A percentile compares a stretch with the other conserved stretches of the same genome.
These are phyloP conservation scores for Brachyhypopomus gauderio DNA, from an alignment of 2,113 vertebrate genomes.

Conservation along the genomic window DNA sequence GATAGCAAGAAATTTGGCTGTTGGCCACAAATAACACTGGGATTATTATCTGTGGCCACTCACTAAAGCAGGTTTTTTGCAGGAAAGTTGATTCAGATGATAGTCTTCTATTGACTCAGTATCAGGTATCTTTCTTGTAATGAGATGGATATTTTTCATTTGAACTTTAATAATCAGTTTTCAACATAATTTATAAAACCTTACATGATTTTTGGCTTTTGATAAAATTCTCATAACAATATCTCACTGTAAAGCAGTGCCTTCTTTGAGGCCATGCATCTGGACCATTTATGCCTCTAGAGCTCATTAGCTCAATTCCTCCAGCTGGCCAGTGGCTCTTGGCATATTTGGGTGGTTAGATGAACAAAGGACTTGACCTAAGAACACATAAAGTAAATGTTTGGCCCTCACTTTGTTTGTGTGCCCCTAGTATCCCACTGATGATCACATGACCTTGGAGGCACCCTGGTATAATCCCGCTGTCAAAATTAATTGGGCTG, in stretches of 20 bases:
- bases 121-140: slow-evolving; percentile 46
- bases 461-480: slow-evolving; percentile 71
- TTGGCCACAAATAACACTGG: slow-evolving; percentile 66
- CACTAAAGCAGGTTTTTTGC: slow-evolving; percentile 59
- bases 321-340: slow-evolving; percentile 14
- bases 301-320: slow-evolving; percentile 25
- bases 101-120: slow-evolving; percentile 57
- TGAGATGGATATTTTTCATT: slow-evolving; percentile 33
- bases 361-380: slow-evolving; percentile 41
- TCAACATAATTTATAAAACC: not conserved
- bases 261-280: not conserved
- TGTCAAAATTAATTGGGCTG: slow-evolving; percentile 75
- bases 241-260: slow-evolving; percentile 6
- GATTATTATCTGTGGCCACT: slow-evolving; percentile 63
- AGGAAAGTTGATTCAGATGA: slow-evolving; percentile 55
- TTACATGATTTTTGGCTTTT: slow-evolving; percentile 19
- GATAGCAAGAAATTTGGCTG: slow-evolving; percentile 70
- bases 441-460: slow-evolving; percentile 70
- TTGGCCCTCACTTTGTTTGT: slow-evolving; percentile 43
- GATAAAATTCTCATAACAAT: slow-evolving; percentile 2
- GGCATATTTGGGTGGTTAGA: slow-evolving; percentile 11
- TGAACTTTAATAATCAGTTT: slow-evolving; percentile 30
- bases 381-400: slow-evolving; percentile 48
- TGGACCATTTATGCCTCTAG: not conserved
- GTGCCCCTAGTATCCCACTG: slow-evolving; percentile 60